Evolutionary conservation across 92 coral and sea anemone genomes (phyloP).

Genomic region (Porites evermanni): DNA sequence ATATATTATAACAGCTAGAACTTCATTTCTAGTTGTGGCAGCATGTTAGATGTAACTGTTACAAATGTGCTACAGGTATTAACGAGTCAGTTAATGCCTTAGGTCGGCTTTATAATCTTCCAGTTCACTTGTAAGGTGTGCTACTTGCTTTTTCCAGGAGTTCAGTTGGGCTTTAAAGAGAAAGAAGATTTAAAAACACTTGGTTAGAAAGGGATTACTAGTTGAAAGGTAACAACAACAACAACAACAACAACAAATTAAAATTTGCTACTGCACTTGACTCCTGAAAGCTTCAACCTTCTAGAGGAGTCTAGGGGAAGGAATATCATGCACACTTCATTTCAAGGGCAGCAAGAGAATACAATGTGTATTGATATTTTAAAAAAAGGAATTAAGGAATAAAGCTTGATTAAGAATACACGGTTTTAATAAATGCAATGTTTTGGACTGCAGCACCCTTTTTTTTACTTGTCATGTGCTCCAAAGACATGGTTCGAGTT

Average conservation of each 20-base stretch:
- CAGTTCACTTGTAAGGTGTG: conserved; percentile 73
- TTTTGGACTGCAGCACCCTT: background rate
- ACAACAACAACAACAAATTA: too few relatives aligned
- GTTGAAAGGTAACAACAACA: background rate
- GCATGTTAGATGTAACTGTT: background rate
- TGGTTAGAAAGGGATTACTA: background rate
- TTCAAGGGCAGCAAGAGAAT: too few relatives aligned
- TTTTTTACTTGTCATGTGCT: background rate
- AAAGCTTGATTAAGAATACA: too few relatives aligned
- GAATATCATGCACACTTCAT: too few relatives aligned
- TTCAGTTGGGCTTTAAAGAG: conserved; percentile 14
- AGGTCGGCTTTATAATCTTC: conserved; percentile 87
- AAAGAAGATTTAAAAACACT: background rate
- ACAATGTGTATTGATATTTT: too few relatives aligned
- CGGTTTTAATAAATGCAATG: too few relatives aligned
- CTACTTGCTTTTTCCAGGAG: conserved; percentile 74
- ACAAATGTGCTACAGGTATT: background rate
- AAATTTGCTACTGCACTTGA: too few relatives aligned
- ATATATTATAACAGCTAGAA: background rate
- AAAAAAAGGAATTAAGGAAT: too few relatives aligned
- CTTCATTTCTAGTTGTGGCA: background rate
- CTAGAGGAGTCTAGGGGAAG: too few relatives aligned
- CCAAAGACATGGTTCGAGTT: too few relatives aligned
- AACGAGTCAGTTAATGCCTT: conserved; percentile 37
- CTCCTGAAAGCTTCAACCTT: too few relatives aligned